Evolutionary conservation across 2,113 vertebrate species (phyloP), one percentile per base, ranked within the genome.

Genomic region (Eretmochelys imbricata): DNA sequence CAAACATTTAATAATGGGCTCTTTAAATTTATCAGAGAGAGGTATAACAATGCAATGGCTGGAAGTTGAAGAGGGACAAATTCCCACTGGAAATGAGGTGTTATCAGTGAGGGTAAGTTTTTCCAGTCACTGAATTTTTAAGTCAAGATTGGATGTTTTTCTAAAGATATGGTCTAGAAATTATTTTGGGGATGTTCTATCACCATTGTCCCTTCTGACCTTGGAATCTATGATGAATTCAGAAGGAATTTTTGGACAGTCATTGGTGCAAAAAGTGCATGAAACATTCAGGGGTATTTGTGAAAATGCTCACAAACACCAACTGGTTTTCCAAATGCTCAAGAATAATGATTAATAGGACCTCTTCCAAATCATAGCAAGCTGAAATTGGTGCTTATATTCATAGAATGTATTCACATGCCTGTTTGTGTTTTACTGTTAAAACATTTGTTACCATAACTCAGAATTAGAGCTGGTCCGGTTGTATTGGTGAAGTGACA

Each of bases 381-480:
- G 27, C 62, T 5, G 82, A 87, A 91, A 83, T 82, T 86, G 89
- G 19, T 35, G 90, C 46, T 27, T 93, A 89, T 82, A 57, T 65
- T 89, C 38, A 50, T 11, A 46, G 14, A 3, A 65, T 29, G 2
- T 81, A 84, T 80, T 87, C 91, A 83, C 53, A 85, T 14, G 55
- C 4, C 10, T 11, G 27, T 79, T 50, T 87, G 81, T 80, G 91
- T 93, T 59, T 27, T 95, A 93, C 85, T 72, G 10, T 81, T 91
- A 42, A 65, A 65, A 65, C 59, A 35, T 65, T 75, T 94, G n/a
- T 89, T 57, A 92, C 53, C 38, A 80, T 38, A 94, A 93, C 11
- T 82, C 27, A 78, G n/a, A 80, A 91, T 92, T 95, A 93, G 82
- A 89, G 80, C 75, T 57, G 49, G 80, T 93, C 96, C 87, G 75